These are phyloP conservation scores for Acrocephalus arundinaceus DNA, from an alignment of 2,113 vertebrate species.

Conservation along the genomic window DNA sequence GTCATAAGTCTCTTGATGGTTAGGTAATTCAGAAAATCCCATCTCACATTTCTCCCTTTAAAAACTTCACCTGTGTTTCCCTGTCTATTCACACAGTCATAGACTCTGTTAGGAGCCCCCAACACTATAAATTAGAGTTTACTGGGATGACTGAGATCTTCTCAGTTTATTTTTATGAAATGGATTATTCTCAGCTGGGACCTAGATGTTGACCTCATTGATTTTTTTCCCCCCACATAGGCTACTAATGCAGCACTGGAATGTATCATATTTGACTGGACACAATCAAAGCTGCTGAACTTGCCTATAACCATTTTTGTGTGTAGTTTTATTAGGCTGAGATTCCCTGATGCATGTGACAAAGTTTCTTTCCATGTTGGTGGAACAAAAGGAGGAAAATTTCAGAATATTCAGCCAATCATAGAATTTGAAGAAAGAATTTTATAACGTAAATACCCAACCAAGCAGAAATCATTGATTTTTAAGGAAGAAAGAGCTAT, in stretches of 20 bases:
- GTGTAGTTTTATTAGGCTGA: not conserved
- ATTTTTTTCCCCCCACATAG: not conserved
- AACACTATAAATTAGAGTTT: conserved; percentile 32
- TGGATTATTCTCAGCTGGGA: conserved; percentile 37
- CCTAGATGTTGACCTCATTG: conserved; percentile 19
- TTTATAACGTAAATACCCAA: not conserved
- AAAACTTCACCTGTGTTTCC: not conserved
- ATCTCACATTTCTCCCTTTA: not conserved
- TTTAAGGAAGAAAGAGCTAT: not conserved
- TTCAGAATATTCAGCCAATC: not conserved
- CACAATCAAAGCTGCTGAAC: conserved; percentile 24
- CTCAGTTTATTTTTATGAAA: conserved; percentile 40
- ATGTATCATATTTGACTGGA: conserved; percentile 26
- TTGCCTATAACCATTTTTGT: not conserved
- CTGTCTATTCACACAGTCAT: not conserved
- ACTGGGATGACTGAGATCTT: not conserved
- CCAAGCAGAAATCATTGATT: not conserved
- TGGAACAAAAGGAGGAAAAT: not conserved
- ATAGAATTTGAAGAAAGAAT: not conserved
- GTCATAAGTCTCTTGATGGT: not conserved
- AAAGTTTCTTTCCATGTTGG: not conserved
- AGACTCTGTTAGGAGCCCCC: not conserved
- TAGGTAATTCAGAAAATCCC: not conserved
- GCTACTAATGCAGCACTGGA: conserved; percentile 3
- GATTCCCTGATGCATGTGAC: not conserved